Base-by-base conservation (phyloP, 2,113 vertebrate species). In the Xiphophorus couchianus region DNA sequence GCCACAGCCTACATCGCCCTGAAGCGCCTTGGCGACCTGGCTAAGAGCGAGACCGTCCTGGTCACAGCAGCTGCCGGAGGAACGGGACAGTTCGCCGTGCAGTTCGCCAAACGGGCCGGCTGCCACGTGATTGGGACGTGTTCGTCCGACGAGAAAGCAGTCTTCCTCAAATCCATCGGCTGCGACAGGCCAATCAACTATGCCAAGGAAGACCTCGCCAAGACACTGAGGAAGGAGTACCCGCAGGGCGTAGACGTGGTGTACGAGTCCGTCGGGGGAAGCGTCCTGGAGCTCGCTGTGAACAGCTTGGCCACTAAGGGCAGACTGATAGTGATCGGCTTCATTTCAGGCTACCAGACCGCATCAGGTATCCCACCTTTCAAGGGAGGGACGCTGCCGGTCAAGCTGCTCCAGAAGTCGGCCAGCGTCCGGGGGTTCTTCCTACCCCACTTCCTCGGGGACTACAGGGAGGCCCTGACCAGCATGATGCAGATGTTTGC, bases 111-210 rank as follows among this genome's bases (percentile, higher is more conserved):
- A 82, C 93, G 83, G 73, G 97, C 96, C 12, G 95, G 95, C 58
- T 98, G 98, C 89, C 96, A 96, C 4, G 95, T 98, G 17, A 94
- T 97, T 42, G 98, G 97, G 58, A 98, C 97, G 71, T 98, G 97
- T 76, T 98, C 97, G 0, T 96, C 95, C 11, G 90, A 95, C 1
- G 94, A 96, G 82, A 99, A 99, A 85, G 92, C 91, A 0, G 94
- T 93, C 65, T 97, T 97, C 88, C 95, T 99, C 54, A 97, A 95
- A 86, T 96, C 96, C 76, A 71, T 98, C 14, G 96, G 96, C 83
- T 99, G 97, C 13, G 95, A 97, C 88, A 92, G 77, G 51, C 93
- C 97, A 0, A 95, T 99, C 93, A 97, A 97, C 95, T 96, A 97
- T 84, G 94, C 92, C 70, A 39, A 83, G 0, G 96, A 98, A 91